A percentile compares a stretch with the other conserved stretches of the same genome.
Conservation (phyloP, 1,140 invertebrate genomes). For the Galendromus occidentalis region DNA sequence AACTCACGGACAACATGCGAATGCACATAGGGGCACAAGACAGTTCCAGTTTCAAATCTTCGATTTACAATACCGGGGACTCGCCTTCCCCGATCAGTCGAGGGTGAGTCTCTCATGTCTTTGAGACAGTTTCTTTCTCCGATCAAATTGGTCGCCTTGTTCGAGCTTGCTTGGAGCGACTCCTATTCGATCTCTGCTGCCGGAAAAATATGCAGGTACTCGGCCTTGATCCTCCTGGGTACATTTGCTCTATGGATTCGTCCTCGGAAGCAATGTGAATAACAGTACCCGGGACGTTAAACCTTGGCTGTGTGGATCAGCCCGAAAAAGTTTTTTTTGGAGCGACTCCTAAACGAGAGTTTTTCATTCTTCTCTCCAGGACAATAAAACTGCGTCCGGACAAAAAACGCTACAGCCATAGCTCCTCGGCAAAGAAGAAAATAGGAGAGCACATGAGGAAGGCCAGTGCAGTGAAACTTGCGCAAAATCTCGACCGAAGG, state of each 20-base stretch:
- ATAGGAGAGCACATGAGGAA: not conserved
- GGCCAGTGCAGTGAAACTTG: not conserved
- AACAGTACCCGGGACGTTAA: too few relatives aligned
- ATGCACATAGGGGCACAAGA: conserved; percentile 6
- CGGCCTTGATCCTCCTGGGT: too few relatives aligned
- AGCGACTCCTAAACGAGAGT: not conserved
- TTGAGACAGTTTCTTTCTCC: too few relatives aligned
- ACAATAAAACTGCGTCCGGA: not conserved
- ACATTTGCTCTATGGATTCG: too few relatives aligned
- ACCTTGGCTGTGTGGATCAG: too few relatives aligned
- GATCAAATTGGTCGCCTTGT: too few relatives aligned
- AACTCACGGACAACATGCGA: conserved; percentile 3
- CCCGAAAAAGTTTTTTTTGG: too few relatives aligned
- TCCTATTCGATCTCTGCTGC: too few relatives aligned
- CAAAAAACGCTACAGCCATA: not conserved
- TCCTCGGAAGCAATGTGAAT: too few relatives aligned
- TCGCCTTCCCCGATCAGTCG: not conserved
- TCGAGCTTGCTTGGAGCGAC: too few relatives aligned
- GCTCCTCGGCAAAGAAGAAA: not conserved
- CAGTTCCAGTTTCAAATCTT: conserved; percentile 6
- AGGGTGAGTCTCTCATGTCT: not conserved
- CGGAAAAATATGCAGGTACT: too few relatives aligned
- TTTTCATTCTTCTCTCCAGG: not conserved
- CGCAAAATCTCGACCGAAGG: conserved; percentile 5
- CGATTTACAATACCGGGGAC: conserved; percentile 4